These are phyloP conservation scores for Erebia palarica DNA, from an alignment of 2,888 invertebrate genomes.

Conservation along the genomic window DNA sequence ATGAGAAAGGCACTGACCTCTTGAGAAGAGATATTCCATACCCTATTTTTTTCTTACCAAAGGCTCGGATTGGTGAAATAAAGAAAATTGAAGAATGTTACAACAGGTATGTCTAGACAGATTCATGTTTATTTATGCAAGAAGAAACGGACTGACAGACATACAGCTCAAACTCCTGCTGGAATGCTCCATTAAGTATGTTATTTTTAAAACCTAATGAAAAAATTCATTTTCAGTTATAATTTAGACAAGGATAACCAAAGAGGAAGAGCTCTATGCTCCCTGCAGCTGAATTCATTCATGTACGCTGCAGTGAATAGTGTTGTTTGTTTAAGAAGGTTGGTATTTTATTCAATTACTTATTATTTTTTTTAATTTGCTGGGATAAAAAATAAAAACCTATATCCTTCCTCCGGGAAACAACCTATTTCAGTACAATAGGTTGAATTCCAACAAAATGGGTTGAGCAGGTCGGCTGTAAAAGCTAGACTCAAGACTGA, in stretches of 20 bases:
- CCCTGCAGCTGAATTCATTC: slow-evolving; percentile 92
- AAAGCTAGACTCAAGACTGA: too few species aligned
- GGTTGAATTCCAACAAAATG: too few species aligned
- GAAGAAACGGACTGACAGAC: too few species aligned
- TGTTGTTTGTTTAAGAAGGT: slow-evolving; percentile 91
- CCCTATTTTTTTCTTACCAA: slow-evolving; percentile 90
- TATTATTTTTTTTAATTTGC: too few species aligned
- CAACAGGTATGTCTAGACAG: slow-evolving; percentile 58
- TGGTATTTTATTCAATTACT: slow-evolving; percentile 41
- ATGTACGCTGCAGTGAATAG: slow-evolving; percentile 96
- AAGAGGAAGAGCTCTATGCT: slow-evolving; percentile 88
- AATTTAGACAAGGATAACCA: slow-evolving; percentile 87
- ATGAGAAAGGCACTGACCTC: slow-evolving; percentile 88
- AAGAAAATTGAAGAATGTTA: slow-evolving; percentile 84
- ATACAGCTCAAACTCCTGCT: too few species aligned
- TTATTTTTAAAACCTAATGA: too few species aligned
- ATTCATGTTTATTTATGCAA: background rate
- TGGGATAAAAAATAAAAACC: too few species aligned
- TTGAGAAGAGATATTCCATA: slow-evolving; percentile 92
- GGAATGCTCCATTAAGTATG: too few species aligned
- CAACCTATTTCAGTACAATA: too few species aligned
- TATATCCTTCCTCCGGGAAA: too few species aligned
- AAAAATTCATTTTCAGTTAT: slow-evolving; percentile 72
- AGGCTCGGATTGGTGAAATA: slow-evolving; percentile 77
- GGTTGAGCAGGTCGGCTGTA: too few species aligned